Evolutionary conservation across 2,888 invertebrate genomes (phyloP), one percentile per base, ranked within the genome.

Genomic region (Drosophila antonietae): DNA sequence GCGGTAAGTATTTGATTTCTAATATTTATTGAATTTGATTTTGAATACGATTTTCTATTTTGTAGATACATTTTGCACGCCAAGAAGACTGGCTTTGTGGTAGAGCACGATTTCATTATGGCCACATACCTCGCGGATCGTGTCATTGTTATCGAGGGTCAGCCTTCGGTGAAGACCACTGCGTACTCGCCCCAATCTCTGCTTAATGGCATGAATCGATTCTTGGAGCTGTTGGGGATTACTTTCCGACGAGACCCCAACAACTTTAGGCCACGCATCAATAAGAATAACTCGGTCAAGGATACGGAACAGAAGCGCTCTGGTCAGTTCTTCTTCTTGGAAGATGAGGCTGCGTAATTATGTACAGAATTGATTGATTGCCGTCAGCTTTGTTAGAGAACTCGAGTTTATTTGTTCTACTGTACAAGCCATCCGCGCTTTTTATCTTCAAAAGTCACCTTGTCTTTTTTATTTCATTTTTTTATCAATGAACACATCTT

Each of bases 51-150:
- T n/a, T 39, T 31, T 20, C 18, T 0, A 7, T 8, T 18, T 63
- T 75, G 14, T 92, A 96, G 96, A 90, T 99, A 99, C 92, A 99
- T 99, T 92, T 94, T 99, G 49, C 99, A 99, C 91, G 98, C 99
- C 0, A 99, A 99, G 94, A 98, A 99, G 93, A 99, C 99, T 9
- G 99, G 99, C 14, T 99, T 99, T 93, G 97, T 99, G 18, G 99
- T 99, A 2, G 99, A 99, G 95, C 99, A 99, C 96, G 99, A 99
- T 94, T 99, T 99, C 93, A 99, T 99, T 81, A 99, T 99, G 99
- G 99, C 99, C 18, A 99, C 99, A 0, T 99, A 99, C 93, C 94
- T 98, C 75, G 98, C 99, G 1, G 99, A 99, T 93, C 95, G 99
- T 49, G 99, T 99, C 4, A 98, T 99, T 81, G 99, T 99, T 56